A percentile compares a stretch with the other conserved stretches of the same genome.
Evolutionary conservation across 2,888 invertebrate genomes (phyloP).

Genomic region (Dichetophora obliterata): DNA sequence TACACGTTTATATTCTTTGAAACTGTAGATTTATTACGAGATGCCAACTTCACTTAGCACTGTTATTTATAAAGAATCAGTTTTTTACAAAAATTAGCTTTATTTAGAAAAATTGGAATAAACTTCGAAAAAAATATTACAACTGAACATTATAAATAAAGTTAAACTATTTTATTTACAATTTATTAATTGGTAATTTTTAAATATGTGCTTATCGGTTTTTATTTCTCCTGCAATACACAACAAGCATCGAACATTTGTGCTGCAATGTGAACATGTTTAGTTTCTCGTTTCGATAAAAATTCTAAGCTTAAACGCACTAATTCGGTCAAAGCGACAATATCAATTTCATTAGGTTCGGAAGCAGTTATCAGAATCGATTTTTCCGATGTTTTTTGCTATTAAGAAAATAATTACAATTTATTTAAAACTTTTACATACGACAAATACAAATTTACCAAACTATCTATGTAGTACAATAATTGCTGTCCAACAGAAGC

Average conservation of each 20-base stretch:
- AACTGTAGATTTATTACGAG: too few species aligned
- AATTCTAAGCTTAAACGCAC: slow-evolving; percentile 68
- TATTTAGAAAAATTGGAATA: not conserved
- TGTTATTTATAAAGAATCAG: too few species aligned
- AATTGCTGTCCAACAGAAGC: slow-evolving; percentile 83
- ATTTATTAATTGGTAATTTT: too few species aligned
- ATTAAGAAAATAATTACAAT: slow-evolving; percentile 6
- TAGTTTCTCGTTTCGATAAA: slow-evolving; percentile 64
- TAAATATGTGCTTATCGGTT: not conserved
- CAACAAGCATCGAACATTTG: slow-evolving; percentile 72
- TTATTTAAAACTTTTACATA: not conserved
- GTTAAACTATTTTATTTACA: not conserved
- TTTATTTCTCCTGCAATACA: slow-evolving; percentile 53
- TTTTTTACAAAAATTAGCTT: not conserved
- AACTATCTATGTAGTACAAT: slow-evolving; percentile 80
- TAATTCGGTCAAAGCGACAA: slow-evolving; percentile 65
- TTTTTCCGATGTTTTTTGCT: slow-evolving; percentile 46
- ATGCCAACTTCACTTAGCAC: too few species aligned
- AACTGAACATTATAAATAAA: not conserved
- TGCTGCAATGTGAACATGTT: slow-evolving; percentile 69
- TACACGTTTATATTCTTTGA: too few species aligned
- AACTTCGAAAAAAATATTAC: not conserved
- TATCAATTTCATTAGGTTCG: slow-evolving; percentile 62
- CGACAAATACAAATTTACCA: slow-evolving; percentile 70
- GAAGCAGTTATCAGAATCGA: slow-evolving; percentile 60